Evolutionary conservation across 2,113 vertebrate species (phyloP).

Genomic region (Vidua macroura): DNA sequence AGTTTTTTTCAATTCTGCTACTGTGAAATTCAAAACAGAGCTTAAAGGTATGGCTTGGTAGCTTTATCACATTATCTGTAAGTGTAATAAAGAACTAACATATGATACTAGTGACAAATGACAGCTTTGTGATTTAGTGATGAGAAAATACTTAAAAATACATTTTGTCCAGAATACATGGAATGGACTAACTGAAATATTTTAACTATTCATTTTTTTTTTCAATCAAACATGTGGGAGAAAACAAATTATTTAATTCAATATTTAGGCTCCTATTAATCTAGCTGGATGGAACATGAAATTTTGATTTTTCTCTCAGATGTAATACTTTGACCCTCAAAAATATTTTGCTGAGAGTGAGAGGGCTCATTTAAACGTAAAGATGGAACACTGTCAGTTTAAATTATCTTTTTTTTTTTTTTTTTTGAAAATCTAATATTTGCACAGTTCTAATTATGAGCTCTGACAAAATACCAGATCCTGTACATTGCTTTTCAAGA

Average conservation of each 20-base stretch:
- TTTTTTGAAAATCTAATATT: not conserved
- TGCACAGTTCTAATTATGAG: not conserved
- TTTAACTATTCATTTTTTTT: not conserved
- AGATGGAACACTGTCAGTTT: not conserved
- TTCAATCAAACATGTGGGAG: not conserved
- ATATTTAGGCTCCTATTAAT: not conserved
- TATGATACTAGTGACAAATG: not conserved
- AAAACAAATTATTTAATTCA: not conserved
- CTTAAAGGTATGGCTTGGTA: not conserved
- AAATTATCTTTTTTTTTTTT: not conserved
- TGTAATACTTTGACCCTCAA: not conserved
- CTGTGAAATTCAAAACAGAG: not conserved
- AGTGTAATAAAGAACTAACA: not conserved
- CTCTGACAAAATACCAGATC: not conserved
- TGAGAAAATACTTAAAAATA: not conserved
- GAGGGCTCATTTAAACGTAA: not conserved
- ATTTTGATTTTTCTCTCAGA: not conserved
- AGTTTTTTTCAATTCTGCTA: not conserved
- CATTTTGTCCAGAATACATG: not conserved
- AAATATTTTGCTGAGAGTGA: not conserved
- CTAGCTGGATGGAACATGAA: not conserved
- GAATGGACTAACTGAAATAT: not conserved
- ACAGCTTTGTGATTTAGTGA: not conserved
- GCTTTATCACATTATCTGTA: accelerated
- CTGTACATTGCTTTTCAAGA: not conserved